These are phyloP conservation scores for Fragum fragum DNA, from an alignment of 2,888 invertebrate species.

Conservation along the genomic window DNA sequence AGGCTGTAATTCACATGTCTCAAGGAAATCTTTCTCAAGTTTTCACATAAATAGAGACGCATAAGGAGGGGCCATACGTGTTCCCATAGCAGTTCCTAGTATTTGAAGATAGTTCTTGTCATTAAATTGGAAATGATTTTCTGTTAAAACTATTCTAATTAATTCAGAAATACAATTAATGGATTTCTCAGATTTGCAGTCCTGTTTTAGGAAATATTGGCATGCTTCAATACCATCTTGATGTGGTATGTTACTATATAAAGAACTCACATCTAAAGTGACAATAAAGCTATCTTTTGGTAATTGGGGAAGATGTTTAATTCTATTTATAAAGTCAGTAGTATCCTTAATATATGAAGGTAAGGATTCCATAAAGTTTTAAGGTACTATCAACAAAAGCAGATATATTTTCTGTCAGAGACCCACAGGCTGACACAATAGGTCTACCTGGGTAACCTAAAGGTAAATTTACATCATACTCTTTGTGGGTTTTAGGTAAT, in stretches of 20 bases:
- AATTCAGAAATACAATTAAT: conserved; percentile 11
- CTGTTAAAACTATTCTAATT: background rate
- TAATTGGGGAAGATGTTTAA: background rate
- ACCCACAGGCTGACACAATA: conserved; percentile 28
- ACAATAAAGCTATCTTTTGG: conserved; percentile 24
- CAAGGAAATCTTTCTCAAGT: conserved; percentile 24
- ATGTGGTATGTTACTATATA: conserved; percentile 32
- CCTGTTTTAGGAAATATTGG: conserved; percentile 16
- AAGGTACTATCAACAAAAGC: conserved; percentile 13
- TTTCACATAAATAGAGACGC: conserved; percentile 20
- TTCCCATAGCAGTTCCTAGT: conserved; percentile 38
- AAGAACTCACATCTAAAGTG: conserved; percentile 22
- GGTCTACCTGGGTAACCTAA: conserved; percentile 30
- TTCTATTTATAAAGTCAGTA: conserved; percentile 1
- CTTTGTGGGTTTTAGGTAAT: conserved; percentile 27
- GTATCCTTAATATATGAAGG: conserved; percentile 29
- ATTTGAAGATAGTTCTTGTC: conserved; percentile 14
- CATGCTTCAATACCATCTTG: conserved; percentile 35
- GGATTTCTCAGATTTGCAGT: conserved; percentile 12
- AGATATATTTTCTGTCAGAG: conserved; percentile 27
- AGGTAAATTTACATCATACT: background rate
- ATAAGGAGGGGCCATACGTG: conserved; percentile 29
- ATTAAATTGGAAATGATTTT: conserved; percentile 22
- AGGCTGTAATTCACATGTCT: conserved; percentile 11
- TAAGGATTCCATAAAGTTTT: conserved; percentile 24